Evolutionary conservation across 2,113 vertebrate species (phyloP), one percentile per base, ranked within the genome.

Genomic region (Procavia capensis): DNA sequence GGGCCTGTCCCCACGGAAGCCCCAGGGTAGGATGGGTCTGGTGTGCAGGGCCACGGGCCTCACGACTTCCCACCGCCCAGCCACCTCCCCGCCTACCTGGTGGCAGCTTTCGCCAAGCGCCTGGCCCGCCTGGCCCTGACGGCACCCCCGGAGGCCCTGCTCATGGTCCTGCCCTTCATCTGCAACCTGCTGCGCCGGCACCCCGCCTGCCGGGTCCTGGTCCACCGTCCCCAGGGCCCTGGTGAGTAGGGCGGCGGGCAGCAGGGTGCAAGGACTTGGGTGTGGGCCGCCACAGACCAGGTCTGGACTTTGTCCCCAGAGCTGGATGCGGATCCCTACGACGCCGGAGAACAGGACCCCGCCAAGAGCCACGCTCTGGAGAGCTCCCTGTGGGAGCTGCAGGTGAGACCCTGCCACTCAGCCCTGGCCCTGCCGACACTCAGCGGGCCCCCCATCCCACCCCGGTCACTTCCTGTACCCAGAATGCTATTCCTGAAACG

Each of bases 301-400:
- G 4, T 2, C 75, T 6, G 34, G 14, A 13, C 92, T 70, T 74
- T 10, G 0, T 83, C 61, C 36, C 74, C 95, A 99, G 99, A 98
- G 85, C 88, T 98, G 64, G 95, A 98, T 17, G 97, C 98, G 27
- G 99, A 99, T 95, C 99, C 99, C 0, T 99, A 99, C 39, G 39
- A 99, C 54, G 99, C 99, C 96, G 98, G 98, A 24, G 99, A 99
- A 94, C 95, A 99, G 74, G 99, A 99, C 76, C 99, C 99, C 0
- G 98, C 98, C 64, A 95, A 98, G 97, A 99, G 99, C 97, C 96
- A 85, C 31, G 99, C 99, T 74, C 97, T 99, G 97, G 99, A 99
- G 93, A 99, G 99, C 98, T 99, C 98, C 68, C 97, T 99, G 61
- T 99, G 99, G 99, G 99, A 99, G 97, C 98, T 99, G 7, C 98